Conservation (phyloP, 2,797 vertebrate species). For the Spinibarbus caldwelli region DNA sequence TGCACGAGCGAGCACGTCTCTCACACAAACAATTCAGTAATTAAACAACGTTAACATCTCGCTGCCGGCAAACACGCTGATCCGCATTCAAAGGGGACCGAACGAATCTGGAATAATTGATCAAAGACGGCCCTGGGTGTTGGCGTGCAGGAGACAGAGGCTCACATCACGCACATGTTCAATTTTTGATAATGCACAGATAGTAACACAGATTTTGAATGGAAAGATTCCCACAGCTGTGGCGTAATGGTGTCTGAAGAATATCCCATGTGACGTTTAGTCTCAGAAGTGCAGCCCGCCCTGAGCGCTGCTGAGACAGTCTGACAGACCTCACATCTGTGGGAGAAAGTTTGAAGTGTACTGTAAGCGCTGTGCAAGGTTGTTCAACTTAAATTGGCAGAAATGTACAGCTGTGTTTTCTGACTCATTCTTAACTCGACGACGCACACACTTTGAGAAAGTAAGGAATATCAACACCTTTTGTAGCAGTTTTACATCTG, state of each 20-base stretch:
- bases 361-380: not conserved
- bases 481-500: not conserved
- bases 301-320: not conserved
- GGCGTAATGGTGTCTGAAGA: constrained; percentile 35
- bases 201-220: constrained; percentile 52
- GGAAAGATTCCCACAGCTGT: constrained; percentile 18
- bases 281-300: constrained; percentile 14
- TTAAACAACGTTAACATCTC: constrained; percentile 42
- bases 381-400: constrained; percentile 14
- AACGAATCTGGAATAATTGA: constrained; percentile 47
- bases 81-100: constrained; percentile 25
- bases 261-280: constrained; percentile 36
- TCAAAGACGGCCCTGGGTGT: constrained; percentile 41
- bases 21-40: constrained; percentile 35
- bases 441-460: not conserved
- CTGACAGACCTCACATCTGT: constrained; percentile 3
- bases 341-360: constrained; percentile 6
- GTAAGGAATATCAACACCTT: not conserved
- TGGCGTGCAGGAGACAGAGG: constrained; percentile 17
- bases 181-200: constrained; percentile 48
- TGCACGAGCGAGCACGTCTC: constrained; percentile 9
- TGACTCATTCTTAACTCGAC: not conserved
- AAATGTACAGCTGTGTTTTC: constrained; percentile 2
- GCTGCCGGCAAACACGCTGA: constrained; percentile 17
- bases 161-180: constrained; percentile 30